Conservation (phyloP, 2,797 vertebrate genomes). For the Ibycter americanus region DNA sequence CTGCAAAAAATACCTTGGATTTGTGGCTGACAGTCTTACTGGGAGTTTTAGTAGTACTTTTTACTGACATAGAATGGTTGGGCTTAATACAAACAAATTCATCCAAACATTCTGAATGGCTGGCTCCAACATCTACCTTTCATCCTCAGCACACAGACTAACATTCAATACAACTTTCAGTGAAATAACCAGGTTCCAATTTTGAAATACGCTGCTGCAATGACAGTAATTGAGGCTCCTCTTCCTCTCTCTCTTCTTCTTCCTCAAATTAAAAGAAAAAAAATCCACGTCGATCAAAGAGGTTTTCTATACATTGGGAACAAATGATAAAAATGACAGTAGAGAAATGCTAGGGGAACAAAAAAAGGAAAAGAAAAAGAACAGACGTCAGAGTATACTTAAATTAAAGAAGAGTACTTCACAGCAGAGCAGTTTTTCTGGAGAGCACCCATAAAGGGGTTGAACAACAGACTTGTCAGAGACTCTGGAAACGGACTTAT, state of each 20-base stretch:
- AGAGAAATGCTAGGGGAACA: neutral
- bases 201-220: neutral
- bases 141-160: neutral
- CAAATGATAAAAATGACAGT: neutral
- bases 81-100: neutral
- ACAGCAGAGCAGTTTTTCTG: neutral
- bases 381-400: neutral
- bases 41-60: neutral
- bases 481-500: neutral
- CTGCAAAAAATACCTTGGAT: neutral
- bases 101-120: neutral
- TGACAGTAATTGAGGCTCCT: neutral
- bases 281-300: neutral
- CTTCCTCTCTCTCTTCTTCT: neutral
- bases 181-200: neutral
- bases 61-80: neutral
- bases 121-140: neutral
- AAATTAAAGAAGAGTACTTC: neutral
- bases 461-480: neutral
- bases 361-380: neutral
- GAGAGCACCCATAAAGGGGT: neutral
- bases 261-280: neutral
- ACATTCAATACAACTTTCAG: neutral
- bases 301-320: neutral
- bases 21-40: neutral